These are phyloP conservation scores for Poicephalus gulielmi DNA, from an alignment of 2,113 vertebrate genomes.

Conservation along the genomic window DNA sequence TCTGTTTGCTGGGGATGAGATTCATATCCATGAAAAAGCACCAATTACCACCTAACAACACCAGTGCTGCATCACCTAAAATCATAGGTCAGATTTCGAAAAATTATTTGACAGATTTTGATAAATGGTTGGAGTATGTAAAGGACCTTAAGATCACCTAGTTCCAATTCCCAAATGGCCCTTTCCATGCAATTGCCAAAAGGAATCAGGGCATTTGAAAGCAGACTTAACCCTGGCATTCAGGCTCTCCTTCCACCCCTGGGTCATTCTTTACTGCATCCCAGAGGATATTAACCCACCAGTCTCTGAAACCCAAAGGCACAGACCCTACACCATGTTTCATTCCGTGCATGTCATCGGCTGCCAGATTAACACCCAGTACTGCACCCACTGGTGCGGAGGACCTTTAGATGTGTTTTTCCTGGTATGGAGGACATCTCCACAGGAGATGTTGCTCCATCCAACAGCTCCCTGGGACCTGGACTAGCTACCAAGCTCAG, in stretches of 20 bases:
- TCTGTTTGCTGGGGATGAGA: not conserved
- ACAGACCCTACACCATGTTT: not conserved
- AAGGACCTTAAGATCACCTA: not conserved
- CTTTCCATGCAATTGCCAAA: not conserved
- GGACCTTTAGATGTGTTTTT: not conserved
- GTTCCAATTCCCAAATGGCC: not conserved
- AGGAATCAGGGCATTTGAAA: not conserved
- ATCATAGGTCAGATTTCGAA: not conserved
- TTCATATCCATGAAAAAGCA: not conserved
- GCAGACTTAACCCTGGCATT: not conserved
- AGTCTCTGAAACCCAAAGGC: not conserved
- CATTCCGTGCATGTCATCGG: not conserved
- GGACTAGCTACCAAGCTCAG: not conserved
- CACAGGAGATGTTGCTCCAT: not conserved
- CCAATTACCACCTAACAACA: not conserved
- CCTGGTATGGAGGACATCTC: not conserved
- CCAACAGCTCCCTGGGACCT: not conserved
- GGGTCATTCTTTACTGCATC: not conserved
- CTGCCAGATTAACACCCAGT: not conserved
- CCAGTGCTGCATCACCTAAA: not conserved
- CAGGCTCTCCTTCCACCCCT: not conserved
- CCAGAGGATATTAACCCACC: not conserved
- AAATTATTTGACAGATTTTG: no score
- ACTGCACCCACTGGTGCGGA: rapidly evolving
- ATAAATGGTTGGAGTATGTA: not conserved